Base-by-base conservation (phyloP, 30 jellyfish, hydroid and myxozoan genomes). In the Nemopilema nomurai region DNA sequence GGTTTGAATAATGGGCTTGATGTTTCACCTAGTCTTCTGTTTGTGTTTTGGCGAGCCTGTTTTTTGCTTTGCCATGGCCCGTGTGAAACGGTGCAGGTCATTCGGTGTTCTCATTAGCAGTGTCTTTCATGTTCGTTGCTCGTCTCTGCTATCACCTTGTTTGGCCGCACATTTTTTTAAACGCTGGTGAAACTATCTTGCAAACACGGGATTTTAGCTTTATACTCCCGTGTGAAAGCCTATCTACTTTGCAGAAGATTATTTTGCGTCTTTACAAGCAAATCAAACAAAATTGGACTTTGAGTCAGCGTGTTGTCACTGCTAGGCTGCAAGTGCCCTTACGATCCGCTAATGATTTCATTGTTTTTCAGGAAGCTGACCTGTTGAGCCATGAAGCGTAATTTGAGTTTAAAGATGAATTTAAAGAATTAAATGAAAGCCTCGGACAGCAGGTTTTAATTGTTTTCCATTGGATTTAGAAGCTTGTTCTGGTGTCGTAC, bases 351-450 rank as follows among this genome's bases (percentile, higher is more conserved):
- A 25, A 29, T 71, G 6, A 24, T 68, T 28, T 20, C n/a, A n/a
- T n/a, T 71, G 21, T 66, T 19, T 80, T 68, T 25, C 65, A 80
- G 89, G 80, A 51, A 80, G 89, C 81, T 80, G 89, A 80, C 89
- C 89, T 64, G 81, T 67, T 80, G 32, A n/a, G 16, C 30, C 33
- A 28, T 4, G 20, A 49, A 67, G 74, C 81, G 66, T 62, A 50
- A 62, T 64, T 80, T 80, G 89, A 41, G 89, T 80, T 80, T 79
- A 66, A 21, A 21, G 89, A 62, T 26, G 89, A 80, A 63, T 65
- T 80, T 78, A 20, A 32, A 80, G 77, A 64, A 80, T 25, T 80
- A 31, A 22, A 31, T 25, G 52, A 1, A 80, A 31, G 71, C 89
- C 89, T 80, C 62, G 41, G 77, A 66, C 18, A 16, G 69, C 51